phyloP scores from a whole-genome alignment of 2,113 vertebrate species.

The Heterotilapia buettikoferi region DNA sequence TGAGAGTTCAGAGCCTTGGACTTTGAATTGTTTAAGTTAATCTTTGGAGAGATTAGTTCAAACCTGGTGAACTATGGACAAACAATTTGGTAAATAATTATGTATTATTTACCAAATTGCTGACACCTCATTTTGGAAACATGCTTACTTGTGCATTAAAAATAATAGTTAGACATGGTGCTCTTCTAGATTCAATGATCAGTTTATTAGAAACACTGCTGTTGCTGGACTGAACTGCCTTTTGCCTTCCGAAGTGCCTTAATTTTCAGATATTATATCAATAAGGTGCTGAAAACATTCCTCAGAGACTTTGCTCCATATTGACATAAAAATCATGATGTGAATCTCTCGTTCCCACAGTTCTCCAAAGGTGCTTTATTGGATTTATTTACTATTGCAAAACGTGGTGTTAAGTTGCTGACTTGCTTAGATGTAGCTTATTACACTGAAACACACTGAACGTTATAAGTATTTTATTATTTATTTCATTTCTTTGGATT shows the following conservation, averaged over 20 bases:
- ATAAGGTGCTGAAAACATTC: background rate
- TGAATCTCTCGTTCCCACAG: background rate
- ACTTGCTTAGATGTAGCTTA: background rate
- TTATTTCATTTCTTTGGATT: background rate
- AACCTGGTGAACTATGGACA: background rate
- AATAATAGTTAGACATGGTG: background rate
- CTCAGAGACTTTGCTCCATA: background rate
- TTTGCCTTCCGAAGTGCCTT: too few species aligned
- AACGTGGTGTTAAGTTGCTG: background rate
- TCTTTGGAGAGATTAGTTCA: background rate
- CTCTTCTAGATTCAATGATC: too few species aligned
- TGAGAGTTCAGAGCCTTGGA: background rate
- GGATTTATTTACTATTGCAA: background rate
- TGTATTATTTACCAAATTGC: background rate
- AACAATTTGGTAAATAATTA: background rate
- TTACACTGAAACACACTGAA: background rate
- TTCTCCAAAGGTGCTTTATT: background rate
- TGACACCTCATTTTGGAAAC: background rate
- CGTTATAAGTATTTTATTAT: background rate
- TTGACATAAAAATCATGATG: background rate
- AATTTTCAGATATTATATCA: background rate
- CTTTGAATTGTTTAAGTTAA: background rate
- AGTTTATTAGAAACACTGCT: too few species aligned
- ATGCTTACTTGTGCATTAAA: background rate
- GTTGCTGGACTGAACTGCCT: too few species aligned